Evolutionary conservation across 2,113 vertebrate species (phyloP).

Genomic region (Rhabdornis inornatus): DNA sequence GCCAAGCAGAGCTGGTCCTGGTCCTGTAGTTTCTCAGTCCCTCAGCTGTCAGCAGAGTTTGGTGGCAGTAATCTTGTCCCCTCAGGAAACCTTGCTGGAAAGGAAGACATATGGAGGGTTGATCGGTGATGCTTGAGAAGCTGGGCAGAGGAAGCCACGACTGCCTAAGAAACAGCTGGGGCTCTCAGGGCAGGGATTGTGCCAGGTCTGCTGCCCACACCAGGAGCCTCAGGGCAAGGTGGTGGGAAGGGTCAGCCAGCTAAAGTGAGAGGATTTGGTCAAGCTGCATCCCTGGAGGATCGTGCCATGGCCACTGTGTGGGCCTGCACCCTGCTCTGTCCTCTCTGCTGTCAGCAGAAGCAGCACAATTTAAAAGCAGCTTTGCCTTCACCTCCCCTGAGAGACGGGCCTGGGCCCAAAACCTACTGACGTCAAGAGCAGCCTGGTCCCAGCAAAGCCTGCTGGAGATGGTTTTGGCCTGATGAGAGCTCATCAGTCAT

Average conservation of each 20-base stretch:
- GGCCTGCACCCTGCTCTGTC: fast-evolving
- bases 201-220: background rate
- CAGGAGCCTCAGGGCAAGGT: background rate
- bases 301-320: background rate
- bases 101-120: background rate
- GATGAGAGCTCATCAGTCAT: slow-evolving; percentile 37
- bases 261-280: background rate
- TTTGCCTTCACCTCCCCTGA: slow-evolving; percentile 11
- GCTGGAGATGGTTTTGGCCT: slow-evolving; percentile 4
- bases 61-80: background rate
- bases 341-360: fast-evolving
- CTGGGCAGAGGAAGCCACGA: fast-evolving
- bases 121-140: background rate
- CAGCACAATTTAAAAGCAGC: background rate
- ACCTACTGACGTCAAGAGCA: slow-evolving; percentile 42
- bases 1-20: background rate
- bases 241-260: background rate
- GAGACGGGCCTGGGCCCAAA: slow-evolving; percentile 22
- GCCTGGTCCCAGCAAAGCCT: background rate
- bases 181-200: background rate
- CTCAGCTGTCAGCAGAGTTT: background rate
- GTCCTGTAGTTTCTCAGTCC: background rate
- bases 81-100: background rate
- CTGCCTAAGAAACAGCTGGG: background rate
- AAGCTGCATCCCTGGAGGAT: background rate